Conservation (phyloP, 2,888 invertebrate genomes). For the Epirrhoe alternata region DNA sequence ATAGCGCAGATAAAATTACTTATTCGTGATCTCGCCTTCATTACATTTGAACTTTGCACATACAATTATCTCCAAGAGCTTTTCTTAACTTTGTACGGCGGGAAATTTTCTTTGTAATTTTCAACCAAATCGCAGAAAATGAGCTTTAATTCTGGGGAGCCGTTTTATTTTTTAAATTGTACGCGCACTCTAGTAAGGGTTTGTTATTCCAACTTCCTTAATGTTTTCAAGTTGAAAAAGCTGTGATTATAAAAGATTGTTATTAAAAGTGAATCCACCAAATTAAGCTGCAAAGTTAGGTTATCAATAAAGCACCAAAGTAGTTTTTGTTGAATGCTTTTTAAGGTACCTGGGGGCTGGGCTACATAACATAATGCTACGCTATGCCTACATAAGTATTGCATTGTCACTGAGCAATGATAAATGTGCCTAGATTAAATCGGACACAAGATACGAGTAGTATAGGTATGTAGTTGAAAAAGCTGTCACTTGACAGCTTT, state of each 20-base stretch:
- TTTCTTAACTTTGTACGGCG: slow-evolving; percentile 27
- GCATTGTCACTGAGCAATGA: too few relatives aligned
- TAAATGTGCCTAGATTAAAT: too few relatives aligned
- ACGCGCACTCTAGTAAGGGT: neutral
- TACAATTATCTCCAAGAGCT: slow-evolving; percentile 42
- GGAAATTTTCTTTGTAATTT: slow-evolving; percentile 35
- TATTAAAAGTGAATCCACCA: too few relatives aligned
- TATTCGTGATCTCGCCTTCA: slow-evolving; percentile 38
- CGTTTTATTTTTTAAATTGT: slow-evolving; percentile 16
- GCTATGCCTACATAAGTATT: too few relatives aligned
- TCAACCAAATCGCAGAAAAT: slow-evolving; percentile 42
- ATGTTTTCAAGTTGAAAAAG: neutral
- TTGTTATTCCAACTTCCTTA: slow-evolving; percentile 3
- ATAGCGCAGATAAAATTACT: slow-evolving; percentile 40
- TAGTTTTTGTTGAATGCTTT: too few relatives aligned
- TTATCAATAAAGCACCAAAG: too few relatives aligned
- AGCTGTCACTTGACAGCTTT: too few relatives aligned
- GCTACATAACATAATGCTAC: too few relatives aligned
- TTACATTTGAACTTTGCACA: slow-evolving; percentile 44
- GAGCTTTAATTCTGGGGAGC: slow-evolving; percentile 28
- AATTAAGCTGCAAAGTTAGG: too few relatives aligned
- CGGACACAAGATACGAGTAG: too few relatives aligned
- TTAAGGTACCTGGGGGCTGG: too few relatives aligned
- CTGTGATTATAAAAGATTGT: neutral
- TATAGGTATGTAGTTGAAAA: too few relatives aligned